Evolutionary conservation across 2,113 vertebrate species (phyloP), one percentile per base, ranked within the genome.

Genomic region (Neotoma lepida): DNA sequence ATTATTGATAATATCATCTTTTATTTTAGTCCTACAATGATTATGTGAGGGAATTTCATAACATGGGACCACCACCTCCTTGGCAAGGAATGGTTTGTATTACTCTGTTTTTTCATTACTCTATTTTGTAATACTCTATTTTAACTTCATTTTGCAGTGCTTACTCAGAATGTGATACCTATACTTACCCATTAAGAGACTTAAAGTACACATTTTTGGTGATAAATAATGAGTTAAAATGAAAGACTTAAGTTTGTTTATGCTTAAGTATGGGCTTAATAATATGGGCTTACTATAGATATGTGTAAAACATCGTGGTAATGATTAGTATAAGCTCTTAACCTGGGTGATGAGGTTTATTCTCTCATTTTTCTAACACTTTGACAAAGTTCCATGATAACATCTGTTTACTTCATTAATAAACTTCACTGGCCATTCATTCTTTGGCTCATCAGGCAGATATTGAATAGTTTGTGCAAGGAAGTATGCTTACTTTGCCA

Each of bases 1-100:
- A 87, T 87, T 96, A 88, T 97, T 98, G 94, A 98, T 66, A 80
- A 96, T 95, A 17, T 97, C 97, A 89, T 98, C 97, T 97, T 97
- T 98, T 88, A 93, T 98, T 98, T 97, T 98, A 99, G 99, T 99
- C 99, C 86, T 99, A 99, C 97, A 99, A 99, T 94, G 99, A 99
- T 98, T 99, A 99, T 98, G 99, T 99, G 99, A 99, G 99, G 96
- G 99, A 99, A 96, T 99, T 99, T 97, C 99, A 99, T 98, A 99
- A 98, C 97, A 99, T 99, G 94, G 99, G 99, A 68, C 99, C 99
- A 95, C 99, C 99, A 1, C 98, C 99, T 89, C 99, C 99, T 2
- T 99, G 99, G 99, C 99, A 99, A 98, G 99, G 99, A 98, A 99
- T 99, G 99, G 99, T 99, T 98, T 98, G 99, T 98, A 98, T 98